These are phyloP conservation scores for Myotis davidii DNA, from an alignment of 2,113 vertebrate genomes.

Conservation along the genomic window DNA sequence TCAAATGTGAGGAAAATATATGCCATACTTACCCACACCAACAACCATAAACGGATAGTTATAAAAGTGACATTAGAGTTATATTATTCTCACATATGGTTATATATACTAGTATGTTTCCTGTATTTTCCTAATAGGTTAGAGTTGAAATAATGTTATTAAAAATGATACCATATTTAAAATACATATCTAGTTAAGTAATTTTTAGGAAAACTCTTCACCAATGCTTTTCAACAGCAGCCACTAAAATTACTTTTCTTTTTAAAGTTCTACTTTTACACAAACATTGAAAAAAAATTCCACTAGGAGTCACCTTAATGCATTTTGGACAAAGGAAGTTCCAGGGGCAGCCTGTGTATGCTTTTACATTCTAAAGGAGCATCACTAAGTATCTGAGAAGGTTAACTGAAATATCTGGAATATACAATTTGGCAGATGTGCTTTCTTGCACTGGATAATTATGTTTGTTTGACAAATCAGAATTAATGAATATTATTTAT, in stretches of 20 bases:
- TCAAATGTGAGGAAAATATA: constrained; percentile 19
- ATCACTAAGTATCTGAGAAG: constrained; percentile 20
- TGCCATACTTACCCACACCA: neutral
- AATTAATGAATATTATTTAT: constrained; percentile 30
- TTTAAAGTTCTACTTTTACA: constrained; percentile 10
- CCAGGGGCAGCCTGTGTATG: neutral
- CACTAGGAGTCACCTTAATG: neutral
- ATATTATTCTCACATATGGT: neutral
- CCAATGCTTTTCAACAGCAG: constrained; percentile 11
- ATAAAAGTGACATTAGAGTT: neutral
- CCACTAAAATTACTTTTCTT: neutral
- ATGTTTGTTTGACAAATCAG: constrained; percentile 26
- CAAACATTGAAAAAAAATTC: constrained; percentile 37
- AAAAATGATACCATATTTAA: neutral
- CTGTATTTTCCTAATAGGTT: constrained; percentile 1
- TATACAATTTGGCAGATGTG: neutral
- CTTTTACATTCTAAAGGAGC: constrained; percentile 13
- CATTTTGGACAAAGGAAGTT: constrained; percentile 33
- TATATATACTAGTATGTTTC: neutral
- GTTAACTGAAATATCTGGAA: constrained; percentile 10
- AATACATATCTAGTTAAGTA: neutral
- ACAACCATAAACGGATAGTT: neutral
- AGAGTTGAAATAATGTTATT: neutral
- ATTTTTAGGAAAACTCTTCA: neutral
- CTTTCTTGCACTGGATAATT: constrained; percentile 45